phyloP scores from a whole-genome alignment of 2,888 invertebrate species.

The Eupithecia tripunctaria region DNA sequence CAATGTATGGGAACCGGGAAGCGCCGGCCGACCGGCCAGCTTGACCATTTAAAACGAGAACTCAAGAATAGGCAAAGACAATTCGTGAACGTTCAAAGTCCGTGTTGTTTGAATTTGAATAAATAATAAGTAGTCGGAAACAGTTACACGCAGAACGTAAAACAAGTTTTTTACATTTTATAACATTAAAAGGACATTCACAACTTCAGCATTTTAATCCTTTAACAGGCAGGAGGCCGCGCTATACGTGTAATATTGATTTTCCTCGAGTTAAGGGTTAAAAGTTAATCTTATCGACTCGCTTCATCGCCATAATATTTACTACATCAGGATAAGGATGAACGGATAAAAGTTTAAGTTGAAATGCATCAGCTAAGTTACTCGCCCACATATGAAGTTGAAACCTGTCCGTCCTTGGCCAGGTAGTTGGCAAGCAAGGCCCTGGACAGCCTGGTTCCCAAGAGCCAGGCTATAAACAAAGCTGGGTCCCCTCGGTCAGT shows the following conservation, averaged over 20 bases:
- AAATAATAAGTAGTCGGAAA: conserved; percentile 15
- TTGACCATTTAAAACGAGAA: conserved; percentile 70
- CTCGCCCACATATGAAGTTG: background rate
- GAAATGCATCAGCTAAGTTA: background rate
- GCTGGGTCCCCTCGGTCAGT: conserved; percentile 55
- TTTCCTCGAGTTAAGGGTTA: too few relatives aligned
- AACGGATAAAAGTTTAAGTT: background rate
- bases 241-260: too few relatives aligned
- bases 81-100: too few relatives aligned
- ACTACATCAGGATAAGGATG: too few relatives aligned
- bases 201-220: background rate
- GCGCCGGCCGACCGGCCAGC: conserved; percentile 63
- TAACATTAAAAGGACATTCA: background rate
- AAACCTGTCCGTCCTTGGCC: background rate
- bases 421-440: background rate
- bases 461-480: conserved; percentile 54
- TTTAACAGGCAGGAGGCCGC: too few relatives aligned
- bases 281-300: background rate
- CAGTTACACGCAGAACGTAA: background rate
- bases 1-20: conserved; percentile 82
- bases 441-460: conserved; percentile 53
- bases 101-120: conserved; percentile 21
- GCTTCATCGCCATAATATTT: background rate
- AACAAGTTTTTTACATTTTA: conserved; percentile 7
- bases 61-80: conserved; percentile 40